A percentile compares a stretch with the other conserved stretches of the same genome.
Conservation (phyloP, 2,888 invertebrate species). For the Acronicta psi region DNA sequence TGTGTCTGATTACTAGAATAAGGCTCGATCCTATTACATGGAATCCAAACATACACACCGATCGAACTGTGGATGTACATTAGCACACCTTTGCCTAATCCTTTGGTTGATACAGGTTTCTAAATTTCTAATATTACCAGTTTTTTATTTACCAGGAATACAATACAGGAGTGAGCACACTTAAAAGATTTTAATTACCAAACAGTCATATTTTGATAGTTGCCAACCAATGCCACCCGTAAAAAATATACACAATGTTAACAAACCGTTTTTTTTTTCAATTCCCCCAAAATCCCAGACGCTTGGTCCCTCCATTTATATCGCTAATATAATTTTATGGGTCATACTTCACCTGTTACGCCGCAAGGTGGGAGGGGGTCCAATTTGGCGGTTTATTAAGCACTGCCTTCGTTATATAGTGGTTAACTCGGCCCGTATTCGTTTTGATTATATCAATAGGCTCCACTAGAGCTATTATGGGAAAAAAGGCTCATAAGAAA, state of each 20-base stretch:
- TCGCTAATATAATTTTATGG: constrained; percentile 59
- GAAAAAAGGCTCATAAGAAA: constrained; percentile 13
- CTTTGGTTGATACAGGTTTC: too few species aligned
- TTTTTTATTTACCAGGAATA: too few species aligned
- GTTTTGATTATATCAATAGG: constrained; percentile 53
- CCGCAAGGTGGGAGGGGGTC: constrained; percentile 32
- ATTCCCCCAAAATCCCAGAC: constrained; percentile 25
- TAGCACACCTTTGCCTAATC: too few species aligned
- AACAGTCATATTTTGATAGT: too few species aligned
- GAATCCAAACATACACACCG: too few species aligned
- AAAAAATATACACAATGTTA: not conserved
- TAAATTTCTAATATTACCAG: too few species aligned
- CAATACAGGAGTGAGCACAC: too few species aligned
- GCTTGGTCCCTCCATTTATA: constrained; percentile 50
- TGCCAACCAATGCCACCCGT: too few species aligned
- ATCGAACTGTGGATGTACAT: too few species aligned
- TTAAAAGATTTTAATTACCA: too few species aligned
- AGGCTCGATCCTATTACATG: too few species aligned
- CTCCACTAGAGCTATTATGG: constrained; percentile 27
- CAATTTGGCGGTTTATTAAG: constrained; percentile 62
- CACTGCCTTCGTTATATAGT: constrained; percentile 48
- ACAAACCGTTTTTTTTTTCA: constrained; percentile 32
- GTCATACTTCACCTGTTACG: constrained; percentile 58
- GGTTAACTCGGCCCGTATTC: constrained; percentile 38
- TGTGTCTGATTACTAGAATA: too few species aligned